These are phyloP conservation scores for Bungarus multicinctus DNA, from an alignment of 2,113 vertebrate species.

Conservation along the genomic window DNA sequence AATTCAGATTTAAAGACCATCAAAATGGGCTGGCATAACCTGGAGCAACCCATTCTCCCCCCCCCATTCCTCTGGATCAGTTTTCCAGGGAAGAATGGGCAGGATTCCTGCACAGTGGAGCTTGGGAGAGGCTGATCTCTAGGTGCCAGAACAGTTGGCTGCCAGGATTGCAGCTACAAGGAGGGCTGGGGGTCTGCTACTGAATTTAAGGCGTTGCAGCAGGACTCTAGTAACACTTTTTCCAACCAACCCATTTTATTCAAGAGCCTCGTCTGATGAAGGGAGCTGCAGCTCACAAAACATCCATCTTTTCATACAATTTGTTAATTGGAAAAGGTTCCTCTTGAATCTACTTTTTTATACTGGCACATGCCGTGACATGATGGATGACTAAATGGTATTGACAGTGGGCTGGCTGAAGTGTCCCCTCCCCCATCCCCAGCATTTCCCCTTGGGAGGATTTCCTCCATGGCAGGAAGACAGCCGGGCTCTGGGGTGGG, in stretches of 20 bases:
- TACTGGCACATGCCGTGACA: neutral
- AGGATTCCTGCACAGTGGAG: neutral
- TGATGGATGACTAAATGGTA: neutral
- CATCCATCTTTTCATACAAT: neutral
- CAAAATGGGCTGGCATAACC: neutral
- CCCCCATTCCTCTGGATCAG: neutral
- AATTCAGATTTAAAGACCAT: neutral
- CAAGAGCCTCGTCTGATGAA: neutral
- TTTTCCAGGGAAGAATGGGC: neutral
- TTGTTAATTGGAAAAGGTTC: neutral
- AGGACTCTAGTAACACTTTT: neutral
- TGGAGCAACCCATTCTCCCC: neutral
- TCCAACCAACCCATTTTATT: neutral
- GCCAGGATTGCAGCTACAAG: neutral
- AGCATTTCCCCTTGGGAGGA: too few relatives aligned
- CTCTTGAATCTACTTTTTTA: neutral
- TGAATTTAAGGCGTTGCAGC: neutral
- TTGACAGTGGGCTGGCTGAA: neutral
- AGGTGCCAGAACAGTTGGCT: neutral
- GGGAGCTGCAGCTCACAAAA: neutral
- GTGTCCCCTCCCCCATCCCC: neutral
- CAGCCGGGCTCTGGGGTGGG: neutral
- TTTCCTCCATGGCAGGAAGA: neutral
- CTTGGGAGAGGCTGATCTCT: neutral
- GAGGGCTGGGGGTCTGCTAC: neutral